Evolutionary conservation across 2,888 invertebrate species (phyloP), one percentile per base, ranked within the genome.

Genomic region (Xylocampa areola): DNA sequence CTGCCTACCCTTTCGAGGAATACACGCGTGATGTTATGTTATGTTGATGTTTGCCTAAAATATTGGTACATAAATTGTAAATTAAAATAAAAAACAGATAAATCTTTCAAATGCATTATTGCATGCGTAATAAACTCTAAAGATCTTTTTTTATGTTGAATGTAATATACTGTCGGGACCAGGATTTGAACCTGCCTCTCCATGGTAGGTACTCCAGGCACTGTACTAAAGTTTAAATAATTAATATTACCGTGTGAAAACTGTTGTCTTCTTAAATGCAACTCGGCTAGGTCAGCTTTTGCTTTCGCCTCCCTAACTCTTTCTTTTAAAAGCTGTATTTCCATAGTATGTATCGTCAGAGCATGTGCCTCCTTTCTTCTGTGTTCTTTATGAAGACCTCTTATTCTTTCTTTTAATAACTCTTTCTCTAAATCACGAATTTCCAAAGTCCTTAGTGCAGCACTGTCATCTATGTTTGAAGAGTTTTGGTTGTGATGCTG

Each of bases 241-340:
- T 10, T 2, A 10, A 14, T 16, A 2, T 33, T 32, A 45, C 30
- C 47, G 2, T 27, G 11, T 25, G 30, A 13, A 25, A 32, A 66
- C 2, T 37, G 7, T 8, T 66, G 60, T 33, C 67, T 41, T n/a
- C 13, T 23, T 10, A 62, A 43, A 11, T 13, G 6, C 29, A 66
- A 66, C 23, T 59, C 67, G 7, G 62, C 62, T 19, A 49, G 13
- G 6, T 49, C 37, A 33, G 62, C 67, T 29, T 67, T 62, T 6
- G 62, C 67, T 30, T 43, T 59, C 8, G 62, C 60, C 32, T 62
- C 62, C n/a, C 62, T 25, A 1, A 43, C 19, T n/a, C 43, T 59
- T 33, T 62, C 67, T 17, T 49, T 30, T 10, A 59, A 30, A 19
- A 67, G 43, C 30, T 50, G 27, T 5, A 11, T 17, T 16, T 62